phyloP scores from a whole-genome alignment of 2,888 invertebrate species.

The Meliscaeva auricollis region DNA sequence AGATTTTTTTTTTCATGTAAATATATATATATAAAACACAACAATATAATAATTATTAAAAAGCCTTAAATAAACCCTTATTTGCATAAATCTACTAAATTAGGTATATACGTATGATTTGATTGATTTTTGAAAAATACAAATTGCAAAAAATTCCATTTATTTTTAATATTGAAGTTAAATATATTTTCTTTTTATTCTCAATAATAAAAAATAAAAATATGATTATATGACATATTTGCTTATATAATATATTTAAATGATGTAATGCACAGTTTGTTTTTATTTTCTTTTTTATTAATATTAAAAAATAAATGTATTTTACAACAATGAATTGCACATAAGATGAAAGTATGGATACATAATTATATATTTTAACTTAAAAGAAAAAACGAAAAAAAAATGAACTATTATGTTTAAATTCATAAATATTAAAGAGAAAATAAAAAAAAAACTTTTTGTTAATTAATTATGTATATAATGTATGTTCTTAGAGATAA shows the following conservation, averaged over 20 bases:
- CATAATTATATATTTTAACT: slow-evolving; percentile 27
- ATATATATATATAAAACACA: slow-evolving; percentile 71
- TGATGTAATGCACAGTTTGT: slow-evolving; percentile 69
- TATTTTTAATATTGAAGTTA: slow-evolving; percentile 23
- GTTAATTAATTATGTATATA: slow-evolving; percentile 12
- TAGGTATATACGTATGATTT: slow-evolving; percentile 25
- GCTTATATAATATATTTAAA: slow-evolving; percentile 29
- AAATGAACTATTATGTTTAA: slow-evolving; percentile 61
- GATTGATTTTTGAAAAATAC: slow-evolving; percentile 72
- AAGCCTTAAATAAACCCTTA: slow-evolving; percentile 59
- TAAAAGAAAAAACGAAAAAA: slow-evolving; percentile 35
- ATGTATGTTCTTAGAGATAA: slow-evolving; percentile 41
- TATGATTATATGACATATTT: slow-evolving; percentile 27
- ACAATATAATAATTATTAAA: slow-evolving; percentile 73
- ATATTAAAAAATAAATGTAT: slow-evolving; percentile 62
- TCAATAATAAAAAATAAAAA: not conserved
- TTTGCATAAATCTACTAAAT: slow-evolving; percentile 18
- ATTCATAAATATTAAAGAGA: slow-evolving; percentile 67
- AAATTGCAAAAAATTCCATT: slow-evolving; percentile 70
- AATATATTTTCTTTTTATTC: slow-evolving; percentile 8
- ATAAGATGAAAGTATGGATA: slow-evolving; percentile 67
- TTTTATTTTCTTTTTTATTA: slow-evolving; percentile 43
- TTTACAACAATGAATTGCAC: slow-evolving; percentile 75
- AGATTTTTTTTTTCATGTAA: slow-evolving; percentile 21
- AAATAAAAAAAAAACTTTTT: slow-evolving; percentile 10